These are phyloP conservation scores for Myathropa florea DNA, from an alignment of 2,888 invertebrate genomes.

Conservation along the genomic window DNA sequence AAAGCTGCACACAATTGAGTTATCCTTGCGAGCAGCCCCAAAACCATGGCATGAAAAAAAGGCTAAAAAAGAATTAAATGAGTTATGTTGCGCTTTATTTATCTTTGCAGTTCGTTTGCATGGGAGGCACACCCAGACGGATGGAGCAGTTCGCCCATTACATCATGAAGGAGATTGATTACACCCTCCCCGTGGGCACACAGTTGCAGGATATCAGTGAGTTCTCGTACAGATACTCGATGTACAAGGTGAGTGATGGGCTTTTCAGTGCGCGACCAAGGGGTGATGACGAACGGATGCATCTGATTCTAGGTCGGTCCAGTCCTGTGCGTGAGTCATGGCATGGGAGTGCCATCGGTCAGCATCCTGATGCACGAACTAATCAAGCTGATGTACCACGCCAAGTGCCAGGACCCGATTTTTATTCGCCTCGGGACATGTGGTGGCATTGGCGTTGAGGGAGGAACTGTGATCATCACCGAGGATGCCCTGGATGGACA, in stretches of 20 bases:
- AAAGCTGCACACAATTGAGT: slow-evolving; percentile 29
- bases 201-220: slow-evolving; percentile 93
- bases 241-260: slow-evolving; percentile 91
- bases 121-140: slow-evolving; percentile 96
- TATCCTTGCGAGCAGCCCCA: neutral
- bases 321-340: slow-evolving; percentile 85
- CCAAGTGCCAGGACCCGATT: slow-evolving; percentile 91
- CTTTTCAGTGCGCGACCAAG: slow-evolving; percentile 81
- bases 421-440: slow-evolving; percentile 97
- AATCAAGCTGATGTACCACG: slow-evolving; percentile 97
- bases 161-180: slow-evolving; percentile 94
- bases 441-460: slow-evolving; percentile 95
- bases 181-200: slow-evolving; percentile 93
- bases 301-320: slow-evolving; percentile 77
- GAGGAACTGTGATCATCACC: slow-evolving; percentile 96
- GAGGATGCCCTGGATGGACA: slow-evolving; percentile 95
- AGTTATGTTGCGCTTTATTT: neutral
- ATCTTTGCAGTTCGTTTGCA: slow-evolving; percentile 92
- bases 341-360: slow-evolving; percentile 98
- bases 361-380: slow-evolving; percentile 97
- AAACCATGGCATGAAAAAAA: neutral
- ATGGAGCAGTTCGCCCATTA: slow-evolving; percentile 96
- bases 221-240: slow-evolving; percentile 95
- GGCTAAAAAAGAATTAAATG: neutral
- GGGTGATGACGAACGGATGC: neutral